These are phyloP conservation scores for Napeogenes sylphis DNA, from an alignment of 2,888 invertebrate genomes.

Conservation along the genomic window DNA sequence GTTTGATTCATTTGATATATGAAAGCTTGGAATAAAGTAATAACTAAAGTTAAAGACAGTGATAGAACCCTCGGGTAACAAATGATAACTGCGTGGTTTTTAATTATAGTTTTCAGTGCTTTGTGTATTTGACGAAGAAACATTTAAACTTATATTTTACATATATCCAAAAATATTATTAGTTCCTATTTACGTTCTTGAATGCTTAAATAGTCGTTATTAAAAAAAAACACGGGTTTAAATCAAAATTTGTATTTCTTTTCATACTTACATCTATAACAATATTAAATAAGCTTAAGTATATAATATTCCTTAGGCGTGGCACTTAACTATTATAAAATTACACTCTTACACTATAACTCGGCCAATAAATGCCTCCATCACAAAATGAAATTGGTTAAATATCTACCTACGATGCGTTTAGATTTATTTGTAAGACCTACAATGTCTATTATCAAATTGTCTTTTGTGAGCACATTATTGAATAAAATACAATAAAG, in stretches of 20 bases:
- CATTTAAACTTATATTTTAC: too few species aligned
- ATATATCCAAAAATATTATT: too few species aligned
- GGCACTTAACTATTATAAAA: conserved; percentile 72
- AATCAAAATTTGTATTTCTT: conserved; percentile 62
- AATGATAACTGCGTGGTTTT: too few species aligned
- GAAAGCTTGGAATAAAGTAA: too few species aligned
- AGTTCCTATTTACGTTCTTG: not conserved
- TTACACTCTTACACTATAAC: conserved; percentile 60
- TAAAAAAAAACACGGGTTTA: conserved; percentile 37
- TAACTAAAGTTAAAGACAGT: too few species aligned
- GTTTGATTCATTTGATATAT: too few species aligned
- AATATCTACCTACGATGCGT: conserved; percentile 38
- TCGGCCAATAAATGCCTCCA: conserved; percentile 73
- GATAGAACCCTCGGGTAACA: too few species aligned
- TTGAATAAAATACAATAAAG: conserved; percentile 41
- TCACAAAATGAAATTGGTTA: conserved; percentile 57
- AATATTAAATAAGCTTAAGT: conserved; percentile 71
- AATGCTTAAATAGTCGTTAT: not conserved
- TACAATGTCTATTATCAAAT: conserved; percentile 50
- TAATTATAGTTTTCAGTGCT: too few species aligned
- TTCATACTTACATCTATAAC: conserved; percentile 63
- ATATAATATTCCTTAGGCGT: conserved; percentile 68
- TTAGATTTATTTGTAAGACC: conserved; percentile 26
- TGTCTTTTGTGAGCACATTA: conserved; percentile 74
- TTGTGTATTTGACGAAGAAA: too few species aligned